Base-by-base conservation (phyloP, 2,888 invertebrate genomes). In the Amphipyra tragopoginis region DNA sequence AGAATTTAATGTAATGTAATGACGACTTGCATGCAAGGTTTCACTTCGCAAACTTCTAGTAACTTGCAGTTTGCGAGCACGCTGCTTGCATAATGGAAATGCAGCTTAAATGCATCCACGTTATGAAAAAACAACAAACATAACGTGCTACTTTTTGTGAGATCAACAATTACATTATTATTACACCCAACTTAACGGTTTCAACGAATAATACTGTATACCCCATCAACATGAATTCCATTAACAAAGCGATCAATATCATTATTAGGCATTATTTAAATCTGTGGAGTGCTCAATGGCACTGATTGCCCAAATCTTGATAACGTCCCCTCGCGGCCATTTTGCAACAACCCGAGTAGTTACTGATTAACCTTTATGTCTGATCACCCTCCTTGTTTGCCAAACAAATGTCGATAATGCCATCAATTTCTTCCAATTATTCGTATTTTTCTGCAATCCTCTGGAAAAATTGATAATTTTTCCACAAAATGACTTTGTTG, bases 261-360 rank as follows among this genome's bases (percentile, higher is more conserved):
- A 81, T 85, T 79, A 81, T 70, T 33, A 45, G 34, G 53, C 39
- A 76, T 83, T 83, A 83, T 81, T 80, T 68, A 72, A 76, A 66
- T 53, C 75, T 50, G 53, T 59, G 40, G 56, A 48, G 62, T 58
- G 50, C 68, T 92, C 83, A 93, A 93, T 93, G 77, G 90, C 74
- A 67, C 81, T 93, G 93, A 93, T 93, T 93, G 89, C 83, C 77
- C 54, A 80, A 77, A 93, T 93, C 93, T 91, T 86, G 93, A 93
- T 93, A 93, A 90, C 82, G 65, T 57, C 82, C 86, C 84, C 74
- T 68, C 77, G 72, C 66, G 68, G 71, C 69, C 74, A 79, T 82
- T 21, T 82, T 81, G 80, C 83, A 78, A 80, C 81, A 70, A 78
- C 73, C 80, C 76, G 8, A 62, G 54, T 54, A 80, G 69, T 75